Conservation (phyloP, 1,140 invertebrate species). For the Neotoxoptera formosana region DNA sequence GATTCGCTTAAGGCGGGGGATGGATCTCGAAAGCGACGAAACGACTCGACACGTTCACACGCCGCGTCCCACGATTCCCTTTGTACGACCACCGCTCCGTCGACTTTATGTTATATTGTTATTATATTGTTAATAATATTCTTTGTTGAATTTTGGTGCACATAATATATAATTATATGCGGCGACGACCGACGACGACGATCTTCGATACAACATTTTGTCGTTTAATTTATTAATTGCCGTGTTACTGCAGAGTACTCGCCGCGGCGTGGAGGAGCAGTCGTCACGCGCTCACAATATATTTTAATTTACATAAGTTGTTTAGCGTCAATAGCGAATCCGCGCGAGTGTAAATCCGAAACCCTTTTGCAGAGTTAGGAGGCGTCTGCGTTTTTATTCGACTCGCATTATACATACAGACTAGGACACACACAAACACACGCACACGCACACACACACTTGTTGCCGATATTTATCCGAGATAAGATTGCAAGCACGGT, state of each 20-base stretch:
- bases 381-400: background rate
- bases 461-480: background rate
- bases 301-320: background rate
- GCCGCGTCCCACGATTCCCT: background rate
- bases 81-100: background rate
- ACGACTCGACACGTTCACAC: constrained; percentile 6
- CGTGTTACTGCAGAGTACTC: background rate
- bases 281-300: background rate
- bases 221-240: background rate
- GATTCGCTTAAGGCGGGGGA: background rate
- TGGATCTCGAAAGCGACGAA: background rate
- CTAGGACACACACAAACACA: too few relatives aligned
- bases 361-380: background rate
- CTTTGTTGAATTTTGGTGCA: background rate
- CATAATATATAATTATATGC: background rate
- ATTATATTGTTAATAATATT: background rate
- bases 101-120: background rate
- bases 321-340: background rate
- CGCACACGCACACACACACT: background rate
- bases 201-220: background rate
- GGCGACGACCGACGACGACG: background rate
- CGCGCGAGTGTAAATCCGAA: background rate
- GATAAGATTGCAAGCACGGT: background rate
- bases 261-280: too few relatives aligned
- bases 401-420: background rate